Evolutionary conservation across 1,140 invertebrate genomes (phyloP).

Genomic region (Zaprionus lachaisei): DNA sequence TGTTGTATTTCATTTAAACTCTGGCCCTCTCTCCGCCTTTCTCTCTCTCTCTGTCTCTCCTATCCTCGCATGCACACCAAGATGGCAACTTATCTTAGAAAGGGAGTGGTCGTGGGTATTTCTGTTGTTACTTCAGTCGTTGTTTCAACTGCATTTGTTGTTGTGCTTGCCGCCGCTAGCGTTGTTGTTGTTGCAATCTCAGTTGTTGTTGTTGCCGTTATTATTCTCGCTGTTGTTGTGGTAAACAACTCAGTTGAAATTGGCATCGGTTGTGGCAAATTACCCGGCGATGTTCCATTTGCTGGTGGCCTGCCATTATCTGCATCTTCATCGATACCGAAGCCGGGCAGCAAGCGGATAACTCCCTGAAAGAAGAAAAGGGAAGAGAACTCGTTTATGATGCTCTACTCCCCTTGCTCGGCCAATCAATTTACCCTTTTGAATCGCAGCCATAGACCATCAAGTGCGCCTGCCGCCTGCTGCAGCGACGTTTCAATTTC

Average conservation of each 20-base stretch:
- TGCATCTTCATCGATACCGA: slow-evolving; percentile 26
- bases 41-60: too few species aligned
- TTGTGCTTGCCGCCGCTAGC: background rate
- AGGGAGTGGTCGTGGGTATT: background rate
- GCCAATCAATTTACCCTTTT: slow-evolving; percentile 52
- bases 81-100: background rate
- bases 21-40: background rate
- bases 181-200: background rate
- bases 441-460: slow-evolving; percentile 56
- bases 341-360: slow-evolving; percentile 31
- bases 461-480: slow-evolving; percentile 47
- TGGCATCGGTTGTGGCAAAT: slow-evolving; percentile 3
- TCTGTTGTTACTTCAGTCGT: slow-evolving; percentile 5
- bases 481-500: slow-evolving; percentile 56
- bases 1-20: background rate
- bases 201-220: slow-evolving; percentile 7
- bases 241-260: background rate
- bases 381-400: background rate
- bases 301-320: background rate
- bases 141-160: background rate
- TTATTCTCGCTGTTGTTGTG: slow-evolving; percentile 10
- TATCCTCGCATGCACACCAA: background rate
- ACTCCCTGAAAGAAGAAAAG: slow-evolving; percentile 32
- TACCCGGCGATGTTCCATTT: slow-evolving; percentile 4
- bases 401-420: background rate